Evolutionary conservation across 2,113 vertebrate species (phyloP).

Genomic region (Pachycephala philippinensis): DNA sequence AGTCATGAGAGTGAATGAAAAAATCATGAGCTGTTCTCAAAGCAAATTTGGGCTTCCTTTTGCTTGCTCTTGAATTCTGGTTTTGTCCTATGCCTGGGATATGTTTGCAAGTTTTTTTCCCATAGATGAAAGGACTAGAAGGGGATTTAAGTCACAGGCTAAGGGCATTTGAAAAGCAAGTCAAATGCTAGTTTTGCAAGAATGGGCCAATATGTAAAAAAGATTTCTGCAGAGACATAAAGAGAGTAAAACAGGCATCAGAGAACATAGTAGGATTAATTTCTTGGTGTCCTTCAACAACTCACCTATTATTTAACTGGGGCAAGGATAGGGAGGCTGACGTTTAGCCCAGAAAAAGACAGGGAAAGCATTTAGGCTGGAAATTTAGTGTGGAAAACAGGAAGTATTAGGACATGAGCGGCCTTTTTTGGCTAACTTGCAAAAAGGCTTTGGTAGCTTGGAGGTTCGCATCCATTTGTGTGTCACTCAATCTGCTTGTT

Average conservation of each 20-base stretch:
- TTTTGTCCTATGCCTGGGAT: neutral
- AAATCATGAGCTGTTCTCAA: conserved; percentile 17
- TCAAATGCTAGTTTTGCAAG: neutral
- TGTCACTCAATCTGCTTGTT: neutral
- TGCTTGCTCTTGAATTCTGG: neutral
- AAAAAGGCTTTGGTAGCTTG: neutral
- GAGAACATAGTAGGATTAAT: neutral
- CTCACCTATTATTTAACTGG: conserved; percentile 31
- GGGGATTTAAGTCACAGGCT: neutral
- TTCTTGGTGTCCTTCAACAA: neutral
- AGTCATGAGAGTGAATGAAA: conserved; percentile 43
- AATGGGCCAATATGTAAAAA: neutral
- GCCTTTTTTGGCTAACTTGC: neutral
- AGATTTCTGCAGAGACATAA: neutral
- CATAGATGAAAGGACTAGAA: neutral
- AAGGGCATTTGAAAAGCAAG: neutral
- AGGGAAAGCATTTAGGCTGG: neutral
- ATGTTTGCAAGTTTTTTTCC: neutral
- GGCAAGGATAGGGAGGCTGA: neutral
- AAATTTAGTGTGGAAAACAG: neutral
- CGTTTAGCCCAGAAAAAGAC: neutral
- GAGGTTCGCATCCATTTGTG: neutral
- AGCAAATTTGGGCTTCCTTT: conserved; percentile 20
- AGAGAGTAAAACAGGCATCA: neutral
- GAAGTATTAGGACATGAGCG: neutral